Base-by-base conservation (phyloP, 2,888 invertebrate genomes). In the Anthrax anthrax region DNA sequence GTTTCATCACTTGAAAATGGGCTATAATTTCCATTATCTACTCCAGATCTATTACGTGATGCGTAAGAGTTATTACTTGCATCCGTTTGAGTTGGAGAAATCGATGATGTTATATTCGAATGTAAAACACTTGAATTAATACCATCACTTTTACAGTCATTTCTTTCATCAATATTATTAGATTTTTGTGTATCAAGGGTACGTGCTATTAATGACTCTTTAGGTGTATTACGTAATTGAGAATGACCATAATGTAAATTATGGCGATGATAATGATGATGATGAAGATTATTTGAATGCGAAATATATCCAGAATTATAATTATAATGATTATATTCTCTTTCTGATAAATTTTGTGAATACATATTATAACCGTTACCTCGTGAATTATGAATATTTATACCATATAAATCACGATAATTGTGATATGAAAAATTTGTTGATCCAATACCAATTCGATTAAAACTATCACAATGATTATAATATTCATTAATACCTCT, bases 201-300 rank as follows among this genome's bases (percentile, higher is more conserved):
- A 32, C 40, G 45, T 37, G 45, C 23, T 36, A 40, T 45, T 18
- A 45, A 45, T 36, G 45, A 37, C 18, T 45, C 45, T 34, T 45
- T 45, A 18, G 44, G 19, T 17, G 37, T 6, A 34, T 32, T 38
- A 32, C 29, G 29, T 32, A 32, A 32, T 9, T 32, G 29, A 12
- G 13, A 32, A 32, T 32, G 9, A n/a, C 32, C 23, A 18, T 39
- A 39, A 14, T 29, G 39, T 8, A 18, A 16, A 34, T 44, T 32
- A 39, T 19, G 38, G 34, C 39, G 44, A 32, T 45, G 45, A 32
- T 32, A 12, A 29, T 38, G 38, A 17, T 44, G 39, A 17, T 44
- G 40, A 19, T 36, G 23, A 10, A 12, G 14, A n/a, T 27, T 14
- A 13, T 18, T 29, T 2, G 44, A 29, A 34, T 44, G 44, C 19